A percentile compares a stretch with the other conserved stretches of the same genome.
These are phyloP conservation scores for Dioctria linearis DNA, from an alignment of 2,888 invertebrate genomes.

Conservation along the genomic window DNA sequence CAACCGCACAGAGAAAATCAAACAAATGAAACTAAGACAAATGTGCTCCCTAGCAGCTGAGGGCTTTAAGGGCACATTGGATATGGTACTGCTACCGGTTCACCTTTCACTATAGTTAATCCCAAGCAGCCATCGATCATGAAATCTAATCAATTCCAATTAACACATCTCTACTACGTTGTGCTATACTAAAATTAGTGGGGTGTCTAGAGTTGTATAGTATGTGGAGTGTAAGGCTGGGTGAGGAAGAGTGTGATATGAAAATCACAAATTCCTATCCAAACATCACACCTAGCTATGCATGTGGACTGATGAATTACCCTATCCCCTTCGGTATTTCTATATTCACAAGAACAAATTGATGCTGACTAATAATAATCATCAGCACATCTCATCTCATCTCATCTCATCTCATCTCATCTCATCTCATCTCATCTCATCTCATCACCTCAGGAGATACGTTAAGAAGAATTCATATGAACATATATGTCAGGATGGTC, in stretches of 20 bases:
- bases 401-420: conserved; percentile 46
- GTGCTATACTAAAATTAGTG: conserved; percentile 44
- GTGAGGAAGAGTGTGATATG: too few relatives aligned
- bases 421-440: conserved; percentile 44
- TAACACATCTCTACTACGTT: conserved; percentile 54
- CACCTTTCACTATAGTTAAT: conserved; percentile 56
- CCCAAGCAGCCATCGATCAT: conserved; percentile 59
- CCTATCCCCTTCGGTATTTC: conserved; percentile 27
- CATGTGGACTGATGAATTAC: conserved; percentile 2
- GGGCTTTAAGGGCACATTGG: conserved; percentile 13
- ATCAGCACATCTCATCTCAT: conserved; percentile 42
- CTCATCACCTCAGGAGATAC: conserved; percentile 38
- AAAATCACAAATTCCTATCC: too few relatives aligned
- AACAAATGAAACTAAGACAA: conserved; percentile 38
- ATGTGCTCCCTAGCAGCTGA: conserved; percentile 17
- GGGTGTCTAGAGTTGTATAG: conserved; percentile 28
- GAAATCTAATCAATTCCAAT: conserved; percentile 60
- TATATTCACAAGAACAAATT: conserved; percentile 55
- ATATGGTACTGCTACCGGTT: neutral
- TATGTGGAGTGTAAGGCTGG: neutral
- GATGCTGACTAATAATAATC: conserved; percentile 58
- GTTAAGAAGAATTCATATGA: neutral
- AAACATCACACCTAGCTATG: neutral
- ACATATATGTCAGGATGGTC: neutral
- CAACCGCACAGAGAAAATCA: conserved; percentile 13